Evolutionary conservation across 2,888 invertebrate species (phyloP).

Genomic region (Lithophane semibrunnea): DNA sequence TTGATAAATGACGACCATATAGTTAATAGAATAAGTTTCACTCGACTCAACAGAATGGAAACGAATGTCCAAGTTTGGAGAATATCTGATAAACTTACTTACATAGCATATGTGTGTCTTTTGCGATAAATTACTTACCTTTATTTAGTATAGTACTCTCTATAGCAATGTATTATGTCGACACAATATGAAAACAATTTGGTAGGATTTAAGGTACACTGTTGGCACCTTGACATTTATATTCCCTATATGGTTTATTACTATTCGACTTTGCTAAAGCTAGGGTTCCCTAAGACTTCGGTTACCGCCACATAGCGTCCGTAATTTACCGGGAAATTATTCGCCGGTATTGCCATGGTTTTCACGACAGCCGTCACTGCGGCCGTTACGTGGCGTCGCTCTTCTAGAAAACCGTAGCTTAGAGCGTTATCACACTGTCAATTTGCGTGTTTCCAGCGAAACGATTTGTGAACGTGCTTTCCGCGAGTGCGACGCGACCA

Average conservation of each 20-base stretch:
- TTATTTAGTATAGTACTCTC: background rate
- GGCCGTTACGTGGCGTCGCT: too few relatives aligned
- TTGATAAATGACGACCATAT: background rate
- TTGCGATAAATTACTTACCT: background rate
- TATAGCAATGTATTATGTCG: background rate
- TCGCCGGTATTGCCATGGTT: too few relatives aligned
- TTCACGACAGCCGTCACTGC: too few relatives aligned
- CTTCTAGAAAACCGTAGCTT: too few relatives aligned
- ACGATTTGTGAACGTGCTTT: too few relatives aligned
- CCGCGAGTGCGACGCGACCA: too few relatives aligned
- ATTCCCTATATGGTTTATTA: background rate
- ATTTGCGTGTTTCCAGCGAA: too few relatives aligned
- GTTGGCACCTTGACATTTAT: background rate
- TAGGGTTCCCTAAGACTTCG: too few relatives aligned
- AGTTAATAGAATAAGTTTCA: constrained; percentile 6
- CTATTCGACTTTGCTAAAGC: background rate
- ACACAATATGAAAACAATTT: background rate
- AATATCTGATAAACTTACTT: background rate
- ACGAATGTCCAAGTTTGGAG: background rate
- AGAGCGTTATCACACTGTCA: too few relatives aligned
- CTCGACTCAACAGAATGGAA: background rate
- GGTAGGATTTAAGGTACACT: background rate
- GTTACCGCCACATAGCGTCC: too few relatives aligned
- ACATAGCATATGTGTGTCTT: background rate
- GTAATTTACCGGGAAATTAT: too few relatives aligned